Conservation (phyloP, 2,797 vertebrate species). For the Rousettus madagascariensis region DNA sequence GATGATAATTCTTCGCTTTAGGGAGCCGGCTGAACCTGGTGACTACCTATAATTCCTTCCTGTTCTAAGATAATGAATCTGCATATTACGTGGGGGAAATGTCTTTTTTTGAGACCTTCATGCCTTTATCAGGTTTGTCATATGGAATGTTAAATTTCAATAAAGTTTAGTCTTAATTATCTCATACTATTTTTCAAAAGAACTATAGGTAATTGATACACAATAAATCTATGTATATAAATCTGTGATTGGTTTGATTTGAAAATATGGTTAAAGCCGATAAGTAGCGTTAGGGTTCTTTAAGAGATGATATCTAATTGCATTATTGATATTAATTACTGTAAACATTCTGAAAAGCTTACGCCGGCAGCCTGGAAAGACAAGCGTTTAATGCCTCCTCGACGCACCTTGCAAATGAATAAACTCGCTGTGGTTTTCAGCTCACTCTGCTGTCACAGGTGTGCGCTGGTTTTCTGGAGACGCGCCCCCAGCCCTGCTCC, state of each 20-base stretch:
- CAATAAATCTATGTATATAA: not conserved
- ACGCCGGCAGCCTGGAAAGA: too few relatives aligned
- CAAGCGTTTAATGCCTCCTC: not conserved
- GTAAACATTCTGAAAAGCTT: not conserved
- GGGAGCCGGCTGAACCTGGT: not conserved
- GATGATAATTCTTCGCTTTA: not conserved
- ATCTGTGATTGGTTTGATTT: not conserved
- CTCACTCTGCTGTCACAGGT: fast-evolving
- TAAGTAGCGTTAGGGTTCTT: not conserved
- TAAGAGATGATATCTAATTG: not conserved
- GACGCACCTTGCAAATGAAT: not conserved
- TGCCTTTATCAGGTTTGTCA: not conserved
- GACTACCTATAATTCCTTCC: not conserved
- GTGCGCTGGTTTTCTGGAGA: not conserved
- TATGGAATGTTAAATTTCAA: not conserved
- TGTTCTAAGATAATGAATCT: not conserved
- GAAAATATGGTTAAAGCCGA: not conserved
- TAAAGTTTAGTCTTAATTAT: not conserved
- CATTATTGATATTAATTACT: not conserved
- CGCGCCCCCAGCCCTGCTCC: fast-evolving
- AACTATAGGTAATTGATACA: not conserved
- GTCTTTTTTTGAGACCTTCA: too few relatives aligned
- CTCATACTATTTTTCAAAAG: not conserved
- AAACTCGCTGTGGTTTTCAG: not conserved
- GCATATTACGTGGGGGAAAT: too few relatives aligned